A percentile compares a stretch with the other conserved stretches of the same genome.
Conservation (phyloP, 2,797 vertebrate species). For the Alauda arvensis region DNA sequence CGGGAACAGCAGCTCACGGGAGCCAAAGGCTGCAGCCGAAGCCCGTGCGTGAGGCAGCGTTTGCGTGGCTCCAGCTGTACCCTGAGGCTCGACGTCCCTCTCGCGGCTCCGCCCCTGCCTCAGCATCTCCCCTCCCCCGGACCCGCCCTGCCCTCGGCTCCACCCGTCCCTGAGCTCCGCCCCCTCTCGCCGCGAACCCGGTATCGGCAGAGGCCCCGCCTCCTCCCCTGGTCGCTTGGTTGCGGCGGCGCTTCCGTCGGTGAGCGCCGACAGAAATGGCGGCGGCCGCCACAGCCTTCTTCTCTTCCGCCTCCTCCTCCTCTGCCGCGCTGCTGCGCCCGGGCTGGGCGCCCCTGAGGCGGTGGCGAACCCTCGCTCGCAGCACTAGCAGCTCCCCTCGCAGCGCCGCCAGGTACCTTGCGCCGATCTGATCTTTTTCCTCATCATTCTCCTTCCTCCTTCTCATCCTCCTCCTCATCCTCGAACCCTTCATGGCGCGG, state of each 20-base stretch:
- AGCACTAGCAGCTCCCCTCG: background rate
- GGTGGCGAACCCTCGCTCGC: background rate
- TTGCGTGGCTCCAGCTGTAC: no score
- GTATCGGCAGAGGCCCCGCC: background rate
- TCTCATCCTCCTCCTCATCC: background rate
- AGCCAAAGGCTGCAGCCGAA: background rate
- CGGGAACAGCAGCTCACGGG: background rate
- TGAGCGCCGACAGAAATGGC: background rate
- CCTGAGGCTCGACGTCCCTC: background rate
- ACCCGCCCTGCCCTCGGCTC: no score
- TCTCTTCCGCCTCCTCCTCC: background rate
- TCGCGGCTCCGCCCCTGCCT: background rate
- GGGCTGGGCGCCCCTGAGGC: background rate
- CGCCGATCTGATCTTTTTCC: background rate
- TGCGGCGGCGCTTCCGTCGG: background rate
- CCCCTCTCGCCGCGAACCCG: background rate
- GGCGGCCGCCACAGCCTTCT: background rate
- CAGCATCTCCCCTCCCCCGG: background rate
- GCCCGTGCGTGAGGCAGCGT: background rate
- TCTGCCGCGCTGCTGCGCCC: background rate
- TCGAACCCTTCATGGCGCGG: background rate
- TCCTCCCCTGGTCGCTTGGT: background rate
- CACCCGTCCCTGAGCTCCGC: background rate
- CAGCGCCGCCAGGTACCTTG: conserved; percentile 15
- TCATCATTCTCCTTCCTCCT: background rate